Conservation (phyloP, 2,797 vertebrate genomes). For the Gallirallus australis region DNA sequence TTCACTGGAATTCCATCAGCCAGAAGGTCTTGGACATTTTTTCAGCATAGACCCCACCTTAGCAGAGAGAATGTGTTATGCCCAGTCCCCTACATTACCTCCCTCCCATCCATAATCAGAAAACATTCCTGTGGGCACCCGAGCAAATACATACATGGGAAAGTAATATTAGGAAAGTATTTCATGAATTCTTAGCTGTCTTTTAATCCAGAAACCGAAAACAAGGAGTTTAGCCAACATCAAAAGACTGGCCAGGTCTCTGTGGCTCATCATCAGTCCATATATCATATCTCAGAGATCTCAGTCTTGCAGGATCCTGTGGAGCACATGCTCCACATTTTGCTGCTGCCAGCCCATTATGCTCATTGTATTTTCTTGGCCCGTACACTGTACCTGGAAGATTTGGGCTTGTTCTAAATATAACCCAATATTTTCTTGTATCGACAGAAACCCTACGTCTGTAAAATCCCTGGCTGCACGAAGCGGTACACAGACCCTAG, state of each 20-base stretch:
- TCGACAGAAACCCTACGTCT: conserved; percentile 96
- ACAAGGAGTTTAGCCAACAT: conserved; percentile 41
- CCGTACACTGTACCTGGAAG: background rate
- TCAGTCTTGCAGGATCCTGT: background rate
- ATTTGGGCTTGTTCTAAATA: conserved; percentile 13
- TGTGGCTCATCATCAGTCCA: conserved; percentile 10
- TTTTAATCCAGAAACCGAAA: conserved; percentile 53
- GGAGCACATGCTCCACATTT: conserved; percentile 30
- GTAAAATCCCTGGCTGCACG: conserved; percentile 97
- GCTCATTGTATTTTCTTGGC: conserved; percentile 30
- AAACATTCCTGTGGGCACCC: conserved; percentile 65
- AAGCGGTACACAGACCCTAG: conserved; percentile 98
- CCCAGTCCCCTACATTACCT: background rate
- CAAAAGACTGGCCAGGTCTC: background rate
- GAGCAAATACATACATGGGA: conserved; percentile 18
- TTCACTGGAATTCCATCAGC: conserved; percentile 38
- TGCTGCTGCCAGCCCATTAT: background rate
- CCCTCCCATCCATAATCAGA: conserved; percentile 25
- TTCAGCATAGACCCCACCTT: conserved; percentile 12
- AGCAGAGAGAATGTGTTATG: background rate
- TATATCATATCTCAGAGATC: conserved; percentile 5
- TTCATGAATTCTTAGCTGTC: conserved; percentile 48
- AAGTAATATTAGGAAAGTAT: conserved; percentile 55
- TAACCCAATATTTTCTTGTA: conserved; percentile 23
- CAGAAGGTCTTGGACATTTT: conserved; percentile 25